These are phyloP conservation scores for Ambastaia sidthimunki DNA, from an alignment of 2,797 vertebrate genomes.

Conservation along the genomic window DNA sequence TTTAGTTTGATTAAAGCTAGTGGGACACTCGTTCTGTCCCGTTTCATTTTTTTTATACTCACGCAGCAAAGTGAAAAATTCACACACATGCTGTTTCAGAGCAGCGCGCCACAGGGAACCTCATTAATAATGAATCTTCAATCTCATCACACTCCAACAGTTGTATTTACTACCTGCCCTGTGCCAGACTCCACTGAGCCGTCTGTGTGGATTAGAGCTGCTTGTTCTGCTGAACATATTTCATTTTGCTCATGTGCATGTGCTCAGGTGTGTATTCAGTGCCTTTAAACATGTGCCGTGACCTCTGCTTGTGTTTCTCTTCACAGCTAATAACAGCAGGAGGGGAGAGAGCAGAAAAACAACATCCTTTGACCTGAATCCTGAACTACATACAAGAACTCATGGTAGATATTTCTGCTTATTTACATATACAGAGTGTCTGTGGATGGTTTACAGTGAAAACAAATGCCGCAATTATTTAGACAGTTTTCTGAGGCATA, in stretches of 20 bases:
- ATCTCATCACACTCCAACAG: conserved; percentile 68
- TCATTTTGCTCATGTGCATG: conserved; percentile 12
- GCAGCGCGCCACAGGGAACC: conserved; percentile 64
- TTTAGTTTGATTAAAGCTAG: conserved; percentile 58
- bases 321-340: conserved; percentile 77
- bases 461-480: background rate
- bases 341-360: conserved; percentile 65
- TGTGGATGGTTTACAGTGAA: background rate
- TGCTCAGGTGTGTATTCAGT: conserved; percentile 17
- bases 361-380: conserved; percentile 72
- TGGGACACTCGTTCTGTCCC: conserved; percentile 51
- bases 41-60: conserved; percentile 70
- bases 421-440: conserved; percentile 11
- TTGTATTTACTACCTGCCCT: conserved; percentile 67
- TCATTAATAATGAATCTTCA: conserved; percentile 75
- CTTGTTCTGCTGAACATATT: conserved; percentile 10
- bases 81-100: conserved; percentile 69
- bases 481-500: too few relatives aligned
- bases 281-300: conserved; percentile 20
- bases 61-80: conserved; percentile 70
- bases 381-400: conserved; percentile 67
- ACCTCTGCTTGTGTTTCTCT: conserved; percentile 63
- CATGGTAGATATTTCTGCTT: conserved; percentile 69
- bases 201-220: conserved; percentile 50
- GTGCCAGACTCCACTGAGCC: conserved; percentile 52